A percentile compares a stretch with the other conserved stretches of the same genome.
Conservation (phyloP, 2,888 invertebrate genomes). For the Heteromurus nitidus region DNA sequence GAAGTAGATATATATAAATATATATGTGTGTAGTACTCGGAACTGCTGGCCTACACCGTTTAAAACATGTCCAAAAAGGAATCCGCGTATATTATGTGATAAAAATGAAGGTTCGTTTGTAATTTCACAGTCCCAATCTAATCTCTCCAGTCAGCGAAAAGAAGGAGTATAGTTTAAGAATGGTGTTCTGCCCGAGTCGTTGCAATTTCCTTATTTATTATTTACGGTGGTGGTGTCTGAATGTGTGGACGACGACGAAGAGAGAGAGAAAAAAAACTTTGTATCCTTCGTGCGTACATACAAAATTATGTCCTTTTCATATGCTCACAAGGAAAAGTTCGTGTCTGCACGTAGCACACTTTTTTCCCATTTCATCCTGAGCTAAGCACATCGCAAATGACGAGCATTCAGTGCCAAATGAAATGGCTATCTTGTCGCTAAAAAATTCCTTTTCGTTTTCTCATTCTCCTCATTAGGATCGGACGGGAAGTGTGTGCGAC, state of each 20-base stretch:
- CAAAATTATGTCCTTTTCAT: neutral
- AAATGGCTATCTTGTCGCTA: neutral
- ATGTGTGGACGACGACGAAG: neutral
- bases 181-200: neutral
- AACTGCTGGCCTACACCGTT: neutral
- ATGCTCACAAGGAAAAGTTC: neutral
- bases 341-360: neutral
- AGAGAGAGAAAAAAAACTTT: slow-evolving; percentile 4
- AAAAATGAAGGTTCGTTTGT: slow-evolving; percentile 23
- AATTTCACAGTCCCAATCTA: slow-evolving; percentile 32
- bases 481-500: neutral
- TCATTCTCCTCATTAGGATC: neutral
- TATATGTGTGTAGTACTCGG: too few relatives aligned
- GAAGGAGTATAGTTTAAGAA: neutral
- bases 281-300: neutral
- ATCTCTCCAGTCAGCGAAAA: slow-evolving; percentile 5
- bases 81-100: neutral
- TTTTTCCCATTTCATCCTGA: neutral
- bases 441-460: neutral
- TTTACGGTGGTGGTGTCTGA: neutral
- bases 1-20: too few relatives aligned
- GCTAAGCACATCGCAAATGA: neutral
- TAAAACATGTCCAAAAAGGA: slow-evolving; percentile 18
- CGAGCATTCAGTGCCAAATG: neutral
- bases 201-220: slow-evolving; percentile 21